Conservation (phyloP, 2,888 invertebrate genomes). For the Pilophorus perplexus region DNA sequence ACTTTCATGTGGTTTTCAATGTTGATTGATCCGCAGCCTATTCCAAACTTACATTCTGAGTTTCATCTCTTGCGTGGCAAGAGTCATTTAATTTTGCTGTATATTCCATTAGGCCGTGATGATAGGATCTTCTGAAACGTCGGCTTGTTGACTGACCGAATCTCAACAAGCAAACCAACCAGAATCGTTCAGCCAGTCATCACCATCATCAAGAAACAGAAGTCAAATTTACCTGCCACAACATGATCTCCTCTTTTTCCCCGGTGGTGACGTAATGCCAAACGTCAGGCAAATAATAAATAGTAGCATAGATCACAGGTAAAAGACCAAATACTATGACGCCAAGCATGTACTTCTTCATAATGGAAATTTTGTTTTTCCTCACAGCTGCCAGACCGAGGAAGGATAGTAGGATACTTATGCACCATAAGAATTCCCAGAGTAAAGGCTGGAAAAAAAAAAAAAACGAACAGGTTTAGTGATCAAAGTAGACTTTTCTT, state of each 20-base stretch:
- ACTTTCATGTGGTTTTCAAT: no score
- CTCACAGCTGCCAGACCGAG: slow-evolving; percentile 82
- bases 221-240: slow-evolving; percentile 78
- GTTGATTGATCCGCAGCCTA: no score
- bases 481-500: no score
- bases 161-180: no score
- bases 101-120: no score
- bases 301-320: slow-evolving; percentile 75
- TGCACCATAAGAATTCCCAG: slow-evolving; percentile 94
- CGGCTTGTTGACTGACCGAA: no score
- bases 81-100: no score
- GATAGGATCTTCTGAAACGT: no score
- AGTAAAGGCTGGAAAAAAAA: slow-evolving; percentile 66
- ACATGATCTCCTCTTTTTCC: slow-evolving; percentile 65
- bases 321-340: slow-evolving; percentile 72
- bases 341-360: slow-evolving; percentile 80
- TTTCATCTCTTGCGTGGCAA: no score
- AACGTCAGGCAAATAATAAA: slow-evolving; percentile 81
- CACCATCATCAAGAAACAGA: no score
- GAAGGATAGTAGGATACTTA: slow-evolving; percentile 78
- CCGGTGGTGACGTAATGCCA: slow-evolving; percentile 73
- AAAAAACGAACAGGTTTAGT: not conserved
- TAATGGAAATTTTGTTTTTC: slow-evolving; percentile 72
- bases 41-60: no score
- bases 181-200: no score